Evolutionary conservation across 2,888 invertebrate species (phyloP), one percentile per base, ranked within the genome.

Genomic region (Polietes domitor): DNA sequence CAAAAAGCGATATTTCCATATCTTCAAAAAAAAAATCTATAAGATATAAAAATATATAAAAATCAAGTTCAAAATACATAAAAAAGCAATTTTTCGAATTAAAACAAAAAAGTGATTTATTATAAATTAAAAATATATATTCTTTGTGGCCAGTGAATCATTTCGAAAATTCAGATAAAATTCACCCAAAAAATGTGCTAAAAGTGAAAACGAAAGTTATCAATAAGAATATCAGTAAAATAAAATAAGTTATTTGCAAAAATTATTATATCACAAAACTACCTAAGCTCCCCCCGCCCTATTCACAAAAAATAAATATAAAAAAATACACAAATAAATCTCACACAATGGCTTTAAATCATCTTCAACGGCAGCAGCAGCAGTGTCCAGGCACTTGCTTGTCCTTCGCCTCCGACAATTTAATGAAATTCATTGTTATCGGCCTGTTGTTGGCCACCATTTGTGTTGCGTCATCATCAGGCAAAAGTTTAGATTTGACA

Each of bases 401-500:
- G 2, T 17, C 37, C 7, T 37, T 37, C 32, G 61, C 78, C 17
- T n/a, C 21, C n/a, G 50, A 73, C 55, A 53, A 50, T 70, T 58
- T 73, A 12, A 72, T 76, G 10, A 83, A 65, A 72, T 47, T 61
- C 21, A 21, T 28, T 32, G 12, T 85, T 76, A 85, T 85, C 41
- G n/a, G 61, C 61, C 0, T 83, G 43, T n/a, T 79, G 47, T 32
- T 84, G 78, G 61, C 68, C 72, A 65, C 65, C 63, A 15, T 75
- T 75, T 61, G 26, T 71, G 55, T 72, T 12, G 72, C n/a, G 19
- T 41, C 74, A 50, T 71, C 58, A 68, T 58, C 43, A 43, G 79
- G 65, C 55, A 85, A 80, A 74, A 78, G 70, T 75, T 78, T 85
- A n/a, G 85, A 80, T 76, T 83, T 83, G 50, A 17, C 68, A 68